These are phyloP conservation scores for Druon quercuslanigerum DNA, from an alignment of 1,140 invertebrate genomes.

Conservation along the genomic window DNA sequence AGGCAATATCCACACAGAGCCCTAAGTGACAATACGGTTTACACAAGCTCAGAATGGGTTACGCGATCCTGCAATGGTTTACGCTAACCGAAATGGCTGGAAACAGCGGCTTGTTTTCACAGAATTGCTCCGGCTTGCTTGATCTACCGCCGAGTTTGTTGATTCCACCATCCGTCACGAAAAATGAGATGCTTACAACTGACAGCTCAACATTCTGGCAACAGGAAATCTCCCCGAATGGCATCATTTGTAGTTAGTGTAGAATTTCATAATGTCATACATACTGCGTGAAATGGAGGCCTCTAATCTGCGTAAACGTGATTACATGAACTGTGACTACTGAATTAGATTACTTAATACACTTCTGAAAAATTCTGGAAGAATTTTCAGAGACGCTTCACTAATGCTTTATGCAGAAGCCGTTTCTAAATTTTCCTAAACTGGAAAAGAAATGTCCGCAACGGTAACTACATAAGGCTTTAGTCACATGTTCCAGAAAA, in stretches of 20 bases:
- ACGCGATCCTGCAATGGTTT: neutral
- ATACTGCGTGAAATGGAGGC: no score
- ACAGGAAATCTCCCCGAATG: neutral
- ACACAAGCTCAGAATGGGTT: neutral
- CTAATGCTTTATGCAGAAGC: no score
- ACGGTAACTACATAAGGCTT: no score
- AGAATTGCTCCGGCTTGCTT: neutral
- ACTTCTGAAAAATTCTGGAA: no score
- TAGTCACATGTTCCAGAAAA: no score
- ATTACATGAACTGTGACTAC: no score
- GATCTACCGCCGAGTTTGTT: constrained; percentile 12
- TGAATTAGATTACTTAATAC: no score
- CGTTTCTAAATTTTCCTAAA: no score
- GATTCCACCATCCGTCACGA: constrained; percentile 8
- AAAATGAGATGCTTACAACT: constrained; percentile 1
- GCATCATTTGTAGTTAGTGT: neutral
- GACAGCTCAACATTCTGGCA: neutral
- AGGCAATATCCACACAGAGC: neutral
- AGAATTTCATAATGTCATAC: no score
- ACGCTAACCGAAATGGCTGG: neutral
- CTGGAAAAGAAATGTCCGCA: no score
- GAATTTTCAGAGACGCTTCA: no score
- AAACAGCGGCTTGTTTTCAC: neutral
- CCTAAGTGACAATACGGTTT: constrained; percentile 24
- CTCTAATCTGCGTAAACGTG: no score